Evolutionary conservation across 2,888 invertebrate genomes (phyloP).

Genomic region (Acanthosepion lycidas): DNA sequence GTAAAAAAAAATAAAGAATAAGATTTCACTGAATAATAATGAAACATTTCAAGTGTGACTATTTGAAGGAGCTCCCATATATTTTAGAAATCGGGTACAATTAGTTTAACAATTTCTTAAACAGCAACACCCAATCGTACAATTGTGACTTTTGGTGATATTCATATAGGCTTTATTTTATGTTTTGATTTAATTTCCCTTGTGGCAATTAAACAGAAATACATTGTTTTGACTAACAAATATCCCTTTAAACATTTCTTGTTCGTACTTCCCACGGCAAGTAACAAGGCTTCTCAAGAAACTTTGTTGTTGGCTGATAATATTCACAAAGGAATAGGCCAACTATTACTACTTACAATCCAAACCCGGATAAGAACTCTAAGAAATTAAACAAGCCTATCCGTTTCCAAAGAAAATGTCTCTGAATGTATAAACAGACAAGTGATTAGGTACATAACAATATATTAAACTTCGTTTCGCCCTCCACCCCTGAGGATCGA

Average conservation of each 20-base stretch:
- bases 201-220: neutral
- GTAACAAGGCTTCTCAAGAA: neutral
- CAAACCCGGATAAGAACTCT: neutral
- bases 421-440: no score
- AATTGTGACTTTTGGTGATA: neutral
- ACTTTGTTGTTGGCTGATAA: neutral
- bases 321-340: neutral
- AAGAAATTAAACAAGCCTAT: neutral
- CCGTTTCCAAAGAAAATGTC: no score
- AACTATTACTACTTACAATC: neutral
- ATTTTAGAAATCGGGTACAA: neutral
- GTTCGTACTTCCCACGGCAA: neutral
- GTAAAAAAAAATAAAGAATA: no score
- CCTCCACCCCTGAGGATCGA: no score
- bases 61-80: neutral
- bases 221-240: slow-evolving; percentile 11
- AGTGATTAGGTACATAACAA: no score
- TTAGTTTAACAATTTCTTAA: neutral
- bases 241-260: neutral
- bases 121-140: neutral
- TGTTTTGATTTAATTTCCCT: neutral
- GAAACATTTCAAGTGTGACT: no score
- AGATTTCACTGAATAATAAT: no score
- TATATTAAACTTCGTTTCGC: no score
- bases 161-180: neutral